Conservation (phyloP, 2,888 invertebrate species). For the Meliscaeva auricollis region DNA sequence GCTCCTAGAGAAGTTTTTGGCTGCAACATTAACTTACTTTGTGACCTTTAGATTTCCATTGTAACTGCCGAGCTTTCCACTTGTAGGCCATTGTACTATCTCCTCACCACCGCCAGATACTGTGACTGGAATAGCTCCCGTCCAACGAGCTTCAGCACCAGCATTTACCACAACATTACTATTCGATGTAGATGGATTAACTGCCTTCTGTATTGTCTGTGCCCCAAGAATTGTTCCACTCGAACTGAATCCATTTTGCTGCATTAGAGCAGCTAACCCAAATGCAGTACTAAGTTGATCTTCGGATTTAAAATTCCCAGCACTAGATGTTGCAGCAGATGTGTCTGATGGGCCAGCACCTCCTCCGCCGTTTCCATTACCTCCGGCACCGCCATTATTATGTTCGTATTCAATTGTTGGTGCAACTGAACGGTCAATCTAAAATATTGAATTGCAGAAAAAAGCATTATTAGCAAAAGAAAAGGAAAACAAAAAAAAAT, state of each 20-base stretch:
- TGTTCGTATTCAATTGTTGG: slow-evolving; percentile 84
- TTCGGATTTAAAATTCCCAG: slow-evolving; percentile 87
- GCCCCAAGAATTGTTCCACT: slow-evolving; percentile 86
- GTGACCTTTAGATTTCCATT: slow-evolving; percentile 89
- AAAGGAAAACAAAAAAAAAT: not conserved
- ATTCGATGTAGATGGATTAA: slow-evolving; percentile 77
- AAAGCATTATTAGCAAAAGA: not conserved
- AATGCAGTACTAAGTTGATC: slow-evolving; percentile 90
- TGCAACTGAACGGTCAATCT: slow-evolving; percentile 84
- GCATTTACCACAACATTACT: slow-evolving; percentile 77
- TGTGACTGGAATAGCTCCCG: slow-evolving; percentile 88
- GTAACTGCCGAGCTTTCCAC: slow-evolving; percentile 92
- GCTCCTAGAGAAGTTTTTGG: too few species aligned
- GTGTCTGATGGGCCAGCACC: slow-evolving; percentile 77
- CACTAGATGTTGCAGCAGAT: slow-evolving; percentile 80
- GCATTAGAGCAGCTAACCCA: slow-evolving; percentile 91
- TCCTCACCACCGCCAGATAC: slow-evolving; percentile 72
- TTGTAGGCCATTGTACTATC: slow-evolving; percentile 86
- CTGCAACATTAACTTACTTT: slow-evolving; percentile 59
- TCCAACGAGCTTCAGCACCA: slow-evolving; percentile 84
- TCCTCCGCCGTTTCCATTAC: slow-evolving; percentile 49
- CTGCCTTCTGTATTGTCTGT: slow-evolving; percentile 82
- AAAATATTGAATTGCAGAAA: slow-evolving; percentile 77
- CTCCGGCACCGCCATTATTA: slow-evolving; percentile 78
- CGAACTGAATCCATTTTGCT: slow-evolving; percentile 84